Evolutionary conservation across 2,113 vertebrate genomes (phyloP), one percentile per base, ranked within the genome.

Genomic region (Propithecus coquereli): DNA sequence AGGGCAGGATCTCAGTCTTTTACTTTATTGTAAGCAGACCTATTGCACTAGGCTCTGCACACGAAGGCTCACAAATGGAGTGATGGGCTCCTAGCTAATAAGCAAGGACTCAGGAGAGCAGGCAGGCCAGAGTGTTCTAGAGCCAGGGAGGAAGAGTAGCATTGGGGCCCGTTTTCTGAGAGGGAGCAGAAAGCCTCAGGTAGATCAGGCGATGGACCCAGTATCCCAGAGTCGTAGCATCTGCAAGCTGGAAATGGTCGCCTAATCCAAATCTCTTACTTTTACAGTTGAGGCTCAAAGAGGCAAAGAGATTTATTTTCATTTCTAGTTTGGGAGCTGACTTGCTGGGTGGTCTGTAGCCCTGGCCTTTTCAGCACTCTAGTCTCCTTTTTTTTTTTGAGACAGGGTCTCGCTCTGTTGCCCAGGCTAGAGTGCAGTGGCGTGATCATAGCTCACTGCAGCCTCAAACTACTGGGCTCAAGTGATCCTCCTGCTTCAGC

Each of bases 311-410:
- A 25, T 90, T 84, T 80, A 7, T 16, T 47, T 87, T 94, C n/a
- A 50, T 76, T 93, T 96, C 73, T 71, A 16, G 65, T 81, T 52
- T 70, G 77, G 52, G 71, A 66, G 57, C 59, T 84, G 43, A 43
- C 73, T 85, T 77, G 23, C 66, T 43, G 13, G 30, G 50, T 54
- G 20, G 10, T 59, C 34, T 40, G 23, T 66, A 87, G 34, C n/a
- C 17, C 32, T 40, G 61, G n/a, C 12, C 27, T 90, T 91, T 83
- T 84, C 13, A 71, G 9, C 34, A n/a, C 12, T 71, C 73, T n/a
- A 13, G n/a, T 65, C 30, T 80, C 59, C 90, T 40, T 73, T 61
- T 16, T 77, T 8, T 20, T 6, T 47, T 25, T 61, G 59, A 61
- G 25, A 63, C 25, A 63, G 25, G 25, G 4, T 63, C 61, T 61